phyloP scores from a whole-genome alignment of 2,113 vertebrate genomes.

The Hemiscyllium ocellatum region DNA sequence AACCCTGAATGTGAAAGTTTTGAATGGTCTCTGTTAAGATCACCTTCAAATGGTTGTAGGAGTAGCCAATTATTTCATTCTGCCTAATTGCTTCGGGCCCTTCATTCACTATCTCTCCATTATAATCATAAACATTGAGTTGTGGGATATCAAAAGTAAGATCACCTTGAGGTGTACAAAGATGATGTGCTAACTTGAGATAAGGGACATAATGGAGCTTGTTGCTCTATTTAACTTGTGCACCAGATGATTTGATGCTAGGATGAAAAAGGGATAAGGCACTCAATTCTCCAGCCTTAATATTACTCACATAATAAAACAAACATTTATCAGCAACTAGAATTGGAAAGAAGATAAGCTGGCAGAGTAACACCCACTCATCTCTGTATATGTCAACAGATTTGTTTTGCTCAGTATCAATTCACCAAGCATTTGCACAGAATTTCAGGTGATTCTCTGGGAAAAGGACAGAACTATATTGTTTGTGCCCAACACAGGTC shows the following conservation, averaged over 20 bases:
- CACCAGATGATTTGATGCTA: neutral
- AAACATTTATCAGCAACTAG: neutral
- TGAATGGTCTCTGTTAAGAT: neutral
- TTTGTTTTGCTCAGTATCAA: neutral
- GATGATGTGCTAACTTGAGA: neutral
- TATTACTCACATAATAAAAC: neutral
- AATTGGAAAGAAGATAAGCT: neutral
- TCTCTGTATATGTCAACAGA: neutral
- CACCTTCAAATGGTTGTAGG: neutral
- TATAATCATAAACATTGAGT: neutral
- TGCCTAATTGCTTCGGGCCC: neutral
- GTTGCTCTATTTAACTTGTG: neutral
- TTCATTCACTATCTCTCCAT: neutral
- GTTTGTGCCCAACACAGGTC: neutral
- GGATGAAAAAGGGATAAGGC: neutral
- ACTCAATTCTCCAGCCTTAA: neutral
- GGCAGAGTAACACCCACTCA: neutral
- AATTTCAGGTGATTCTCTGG: neutral
- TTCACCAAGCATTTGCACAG: neutral
- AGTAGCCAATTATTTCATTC: neutral
- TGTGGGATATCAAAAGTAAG: neutral
- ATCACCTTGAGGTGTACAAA: neutral
- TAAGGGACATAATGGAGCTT: neutral
- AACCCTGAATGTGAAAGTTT: neutral
- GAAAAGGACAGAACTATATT: neutral